Evolutionary conservation across 2,113 vertebrate genomes (phyloP), one percentile per base, ranked within the genome.

Genomic region (Dicentrarchus labrax): DNA sequence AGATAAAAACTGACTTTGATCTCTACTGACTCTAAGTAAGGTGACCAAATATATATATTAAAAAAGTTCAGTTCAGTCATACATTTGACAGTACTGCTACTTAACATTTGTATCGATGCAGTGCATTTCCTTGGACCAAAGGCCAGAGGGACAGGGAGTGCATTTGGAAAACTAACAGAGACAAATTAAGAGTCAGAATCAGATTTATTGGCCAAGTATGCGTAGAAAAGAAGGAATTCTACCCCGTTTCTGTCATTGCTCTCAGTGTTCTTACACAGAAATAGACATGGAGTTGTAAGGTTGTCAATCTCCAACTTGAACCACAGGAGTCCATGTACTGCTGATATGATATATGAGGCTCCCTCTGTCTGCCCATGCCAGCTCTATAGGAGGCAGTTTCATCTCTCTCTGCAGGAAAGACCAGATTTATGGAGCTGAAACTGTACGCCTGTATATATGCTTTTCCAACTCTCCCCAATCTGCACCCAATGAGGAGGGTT

Each of bases 351-450:
- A 78, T 94, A 95, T 64, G 90, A 86, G 82, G 50, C 80, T 87
- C 86, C 76, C 79, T 88, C 81, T 69, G 84, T 83, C 85, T 86
- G 90, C 77, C 87, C 81, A 93, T 94, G 88, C 93, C 90, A 93
- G 80, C 89, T 83, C 91, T 85, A 77, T 80, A 90, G 93, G 92
- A 93, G 89, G 90, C 87, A 88, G 88, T 89, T 93, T 94, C 91
- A 94, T 94, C 92, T 90, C 93, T 85, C 93, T 92, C 94, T 91
- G 88, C 89, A 91, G 94, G 92, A 64, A 86, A 60, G 43, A 30
- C 16, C 78, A 91, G 94, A 95, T 95, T 95, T 95, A 95, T 94
- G 91, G 88, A 90, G 68, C 79, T 90, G 92, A 93, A 94, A 95
- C 83, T 76, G 45, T 76, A 93, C 11, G 62, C 91, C 86, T 93